Conservation (phyloP, 2,888 invertebrate species). For the Morpho deidamia region DNA sequence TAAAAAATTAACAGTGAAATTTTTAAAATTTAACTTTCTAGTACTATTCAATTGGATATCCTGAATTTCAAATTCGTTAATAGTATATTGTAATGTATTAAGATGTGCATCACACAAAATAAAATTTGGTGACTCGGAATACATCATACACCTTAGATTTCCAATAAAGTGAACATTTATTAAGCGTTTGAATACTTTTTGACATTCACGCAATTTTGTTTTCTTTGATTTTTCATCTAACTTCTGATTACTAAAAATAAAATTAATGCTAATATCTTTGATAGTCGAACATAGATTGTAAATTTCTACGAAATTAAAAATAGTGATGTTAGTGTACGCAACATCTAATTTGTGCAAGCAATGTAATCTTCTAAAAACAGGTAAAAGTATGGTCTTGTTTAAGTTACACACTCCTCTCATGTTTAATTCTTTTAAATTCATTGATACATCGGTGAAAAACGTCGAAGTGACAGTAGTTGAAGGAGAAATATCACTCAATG, state of each 20-base stretch:
- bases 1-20: constrained; percentile 17
- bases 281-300: constrained; percentile 47
- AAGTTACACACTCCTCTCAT: constrained; percentile 48
- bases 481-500: constrained; percentile 43
- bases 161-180: constrained; percentile 54
- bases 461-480: constrained; percentile 38
- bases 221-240: constrained; percentile 9
- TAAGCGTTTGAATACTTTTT: constrained; percentile 47
- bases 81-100: constrained; percentile 40
- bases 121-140: constrained; percentile 34
- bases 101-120: constrained; percentile 41
- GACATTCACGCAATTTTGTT: constrained; percentile 33
- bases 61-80: constrained; percentile 25
- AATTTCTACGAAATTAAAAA: constrained; percentile 48
- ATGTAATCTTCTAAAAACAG: constrained; percentile 43
- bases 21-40: constrained; percentile 11
- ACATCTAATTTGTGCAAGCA: constrained; percentile 47
- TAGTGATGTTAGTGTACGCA: constrained; percentile 49
- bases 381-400: constrained; percentile 38
- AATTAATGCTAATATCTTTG: constrained; percentile 48
- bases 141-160: constrained; percentile 38
- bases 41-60: background rate
- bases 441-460: constrained; percentile 47
- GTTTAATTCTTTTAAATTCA: constrained; percentile 42
- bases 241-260: constrained; percentile 34